phyloP scores from a whole-genome alignment of 1,140 invertebrate species.

The Papilio polytes region DNA sequence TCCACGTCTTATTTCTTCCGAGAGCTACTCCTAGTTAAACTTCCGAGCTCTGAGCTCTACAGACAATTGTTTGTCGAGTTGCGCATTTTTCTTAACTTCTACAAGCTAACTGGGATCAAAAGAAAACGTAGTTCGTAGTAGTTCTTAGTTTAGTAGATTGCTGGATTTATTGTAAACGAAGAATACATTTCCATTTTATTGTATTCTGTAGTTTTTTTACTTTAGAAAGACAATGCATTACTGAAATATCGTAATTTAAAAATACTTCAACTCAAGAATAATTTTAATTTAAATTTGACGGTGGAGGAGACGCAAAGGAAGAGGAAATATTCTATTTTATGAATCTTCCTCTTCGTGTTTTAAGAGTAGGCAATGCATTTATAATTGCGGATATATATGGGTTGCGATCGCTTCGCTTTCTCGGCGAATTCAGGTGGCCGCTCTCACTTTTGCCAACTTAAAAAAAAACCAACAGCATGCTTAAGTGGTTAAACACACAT shows the following conservation, averaged over 20 bases:
- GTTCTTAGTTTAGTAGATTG: background rate
- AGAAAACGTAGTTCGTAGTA: background rate
- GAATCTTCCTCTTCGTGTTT: too few relatives aligned
- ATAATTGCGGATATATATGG: too few relatives aligned
- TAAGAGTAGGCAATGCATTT: too few relatives aligned
- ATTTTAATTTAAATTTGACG: background rate
- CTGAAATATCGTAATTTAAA: background rate
- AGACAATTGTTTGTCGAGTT: constrained; percentile 21
- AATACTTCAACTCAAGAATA: background rate
- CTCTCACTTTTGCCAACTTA: too few relatives aligned
- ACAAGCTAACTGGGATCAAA: background rate
- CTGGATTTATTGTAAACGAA: background rate
- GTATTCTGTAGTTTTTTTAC: background rate
- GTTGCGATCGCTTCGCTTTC: too few relatives aligned
- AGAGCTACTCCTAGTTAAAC: constrained; percentile 25
- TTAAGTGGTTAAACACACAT: too few relatives aligned
- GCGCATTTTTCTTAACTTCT: constrained; percentile 17
- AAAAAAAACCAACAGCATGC: too few relatives aligned
- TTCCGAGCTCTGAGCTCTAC: background rate
- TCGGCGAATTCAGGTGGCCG: too few relatives aligned
- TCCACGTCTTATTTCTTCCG: constrained; percentile 33
- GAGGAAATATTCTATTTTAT: too few relatives aligned
- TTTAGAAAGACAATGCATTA: background rate
- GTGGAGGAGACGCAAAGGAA: too few relatives aligned
- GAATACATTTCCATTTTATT: background rate